Percentiles rank a stretch among this genome's conserved stretches.
phyloP scores from a whole-genome alignment of 2,113 vertebrate genomes.

The Lepus americanus region DNA sequence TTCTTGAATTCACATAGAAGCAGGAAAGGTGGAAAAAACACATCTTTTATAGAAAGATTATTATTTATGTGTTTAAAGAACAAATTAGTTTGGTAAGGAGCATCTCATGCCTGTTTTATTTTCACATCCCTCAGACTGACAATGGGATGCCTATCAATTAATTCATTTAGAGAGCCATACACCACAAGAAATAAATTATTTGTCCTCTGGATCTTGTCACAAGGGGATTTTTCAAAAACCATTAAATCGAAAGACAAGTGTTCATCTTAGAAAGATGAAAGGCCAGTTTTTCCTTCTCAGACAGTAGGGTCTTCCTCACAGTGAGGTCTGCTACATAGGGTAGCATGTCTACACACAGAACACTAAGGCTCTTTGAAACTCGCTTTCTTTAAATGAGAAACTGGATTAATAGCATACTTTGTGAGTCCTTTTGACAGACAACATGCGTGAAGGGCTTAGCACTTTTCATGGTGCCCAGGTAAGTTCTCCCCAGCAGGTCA shows the following conservation, averaged over 20 bases:
- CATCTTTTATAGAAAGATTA: constrained; percentile 27
- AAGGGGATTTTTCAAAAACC: constrained; percentile 80
- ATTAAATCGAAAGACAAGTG: constrained; percentile 79
- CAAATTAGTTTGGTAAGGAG: constrained; percentile 76
- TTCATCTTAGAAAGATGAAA: constrained; percentile 77
- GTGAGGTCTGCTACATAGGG: neutral
- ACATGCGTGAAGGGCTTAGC: neutral
- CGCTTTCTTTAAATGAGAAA: constrained; percentile 12
- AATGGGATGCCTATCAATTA: constrained; percentile 82
- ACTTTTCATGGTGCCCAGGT: neutral
- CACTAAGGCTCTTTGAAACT: neutral
- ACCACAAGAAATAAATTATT: constrained; percentile 84
- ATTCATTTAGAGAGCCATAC: constrained; percentile 82
- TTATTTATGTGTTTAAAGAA: constrained; percentile 73
- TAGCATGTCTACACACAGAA: neutral
- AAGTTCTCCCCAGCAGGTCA: neutral
- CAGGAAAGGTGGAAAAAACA: constrained; percentile 32
- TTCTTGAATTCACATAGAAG: constrained; percentile 7
- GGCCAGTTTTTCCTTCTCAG: constrained; percentile 66
- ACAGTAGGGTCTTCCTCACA: constrained; percentile 37
- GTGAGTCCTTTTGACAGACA: neutral
- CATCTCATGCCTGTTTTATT: constrained; percentile 78
- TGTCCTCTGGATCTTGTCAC: constrained; percentile 85
- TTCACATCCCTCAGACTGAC: constrained; percentile 76
- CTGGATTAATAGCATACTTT: constrained; percentile 10